A percentile compares a stretch with the other conserved stretches of the same genome.
phyloP scores from a whole-genome alignment of 2,888 invertebrate genomes.

The Cecidostiba fungosa region DNA sequence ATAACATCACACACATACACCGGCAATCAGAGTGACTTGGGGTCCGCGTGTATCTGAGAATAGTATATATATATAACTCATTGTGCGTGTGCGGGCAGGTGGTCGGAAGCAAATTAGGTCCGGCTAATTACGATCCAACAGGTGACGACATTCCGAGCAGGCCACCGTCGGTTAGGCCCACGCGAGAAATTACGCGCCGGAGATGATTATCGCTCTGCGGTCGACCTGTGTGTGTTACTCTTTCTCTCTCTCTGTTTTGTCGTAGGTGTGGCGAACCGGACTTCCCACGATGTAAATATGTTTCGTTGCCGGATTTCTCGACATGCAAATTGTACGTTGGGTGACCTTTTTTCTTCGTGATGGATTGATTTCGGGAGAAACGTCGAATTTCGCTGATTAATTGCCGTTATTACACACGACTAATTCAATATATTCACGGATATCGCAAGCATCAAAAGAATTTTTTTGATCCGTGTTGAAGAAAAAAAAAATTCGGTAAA shows the following conservation, averaged over 20 bases:
- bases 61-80: not conserved
- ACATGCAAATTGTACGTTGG: conserved; percentile 34
- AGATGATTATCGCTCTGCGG: conserved; percentile 50
- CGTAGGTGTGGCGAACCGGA: conserved; percentile 20
- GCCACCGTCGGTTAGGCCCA: not conserved
- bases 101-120: conserved; percentile 68
- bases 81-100: conserved; percentile 64
- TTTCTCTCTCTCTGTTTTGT: not conserved
- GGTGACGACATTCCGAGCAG: conserved; percentile 66
- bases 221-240: not conserved
- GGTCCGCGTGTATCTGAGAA: conserved; percentile 1
- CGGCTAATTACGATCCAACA: conserved; percentile 71
- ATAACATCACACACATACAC: not conserved
- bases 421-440: not conserved
- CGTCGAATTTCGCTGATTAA: not conserved
- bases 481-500: not conserved
- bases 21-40: conserved; percentile 34
- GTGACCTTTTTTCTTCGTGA: conserved; percentile 28
- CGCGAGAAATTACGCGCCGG: conserved; percentile 54
- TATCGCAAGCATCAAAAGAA: not conserved
- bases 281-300: conserved; percentile 55
- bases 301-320: not conserved
- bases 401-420: not conserved
- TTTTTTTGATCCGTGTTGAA: not conserved
- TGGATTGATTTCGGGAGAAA: not conserved